Evolutionary conservation across 1,140 invertebrate genomes (phyloP).

Genomic region (Heterodera schachtii): DNA sequence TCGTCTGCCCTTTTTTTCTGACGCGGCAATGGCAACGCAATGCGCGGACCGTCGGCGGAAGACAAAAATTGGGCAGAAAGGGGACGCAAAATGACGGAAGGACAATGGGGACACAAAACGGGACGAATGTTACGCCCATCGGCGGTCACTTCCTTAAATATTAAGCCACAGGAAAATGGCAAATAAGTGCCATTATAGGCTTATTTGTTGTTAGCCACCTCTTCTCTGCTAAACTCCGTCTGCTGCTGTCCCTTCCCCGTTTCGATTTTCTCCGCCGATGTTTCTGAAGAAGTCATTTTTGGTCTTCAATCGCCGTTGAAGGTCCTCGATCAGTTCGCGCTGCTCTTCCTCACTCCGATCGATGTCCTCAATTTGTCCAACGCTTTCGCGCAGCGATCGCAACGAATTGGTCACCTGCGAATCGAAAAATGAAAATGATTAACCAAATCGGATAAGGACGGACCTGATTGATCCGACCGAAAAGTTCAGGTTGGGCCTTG

Average conservation of each 20-base stretch:
- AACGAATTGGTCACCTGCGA: conserved; percentile 3
- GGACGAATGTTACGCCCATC: conserved; percentile 29
- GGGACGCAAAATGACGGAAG: conserved; percentile 23
- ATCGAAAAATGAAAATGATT: neutral
- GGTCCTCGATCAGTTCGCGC: conserved; percentile 28
- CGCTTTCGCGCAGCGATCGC: conserved; percentile 10
- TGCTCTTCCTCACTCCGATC: conserved; percentile 23
- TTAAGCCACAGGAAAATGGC: too few species aligned
- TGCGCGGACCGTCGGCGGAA: neutral
- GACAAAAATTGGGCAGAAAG: conserved; percentile 16
- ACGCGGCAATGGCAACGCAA: conserved; percentile 28
- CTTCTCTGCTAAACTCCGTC: neutral
- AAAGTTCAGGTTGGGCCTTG: conserved; percentile 3
- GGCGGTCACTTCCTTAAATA: conserved; percentile 31
- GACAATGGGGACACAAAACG: conserved; percentile 29
- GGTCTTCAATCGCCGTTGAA: conserved; percentile 16
- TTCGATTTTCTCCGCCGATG: conserved; percentile 18
- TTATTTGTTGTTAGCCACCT: too few species aligned
- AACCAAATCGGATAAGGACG: neutral
- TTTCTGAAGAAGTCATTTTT: conserved; percentile 35
- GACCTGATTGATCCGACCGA: conserved; percentile 11
- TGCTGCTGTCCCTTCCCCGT: conserved; percentile 11
- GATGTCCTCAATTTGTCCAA: conserved; percentile 27
- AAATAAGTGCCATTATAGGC: too few species aligned
- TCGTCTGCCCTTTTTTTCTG: conserved; percentile 23